phyloP scores from a whole-genome alignment of 2,797 vertebrate genomes.

The Eleutherodactylus coqui region DNA sequence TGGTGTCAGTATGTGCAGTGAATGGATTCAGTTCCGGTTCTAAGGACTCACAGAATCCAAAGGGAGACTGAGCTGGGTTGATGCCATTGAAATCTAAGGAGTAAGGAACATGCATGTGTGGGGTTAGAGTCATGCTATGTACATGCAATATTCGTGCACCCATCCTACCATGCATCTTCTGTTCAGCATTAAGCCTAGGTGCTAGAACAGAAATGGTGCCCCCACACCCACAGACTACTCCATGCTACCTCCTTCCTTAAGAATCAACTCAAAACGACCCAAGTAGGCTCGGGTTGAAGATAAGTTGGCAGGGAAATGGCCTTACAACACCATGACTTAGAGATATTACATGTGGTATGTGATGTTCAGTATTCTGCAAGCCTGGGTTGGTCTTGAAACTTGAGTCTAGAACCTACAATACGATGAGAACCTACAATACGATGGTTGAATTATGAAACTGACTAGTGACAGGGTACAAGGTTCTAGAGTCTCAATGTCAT shows the following conservation, averaged over 20 bases:
- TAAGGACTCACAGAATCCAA: conserved; percentile 82
- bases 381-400: not conserved
- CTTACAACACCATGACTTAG: no score
- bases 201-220: not conserved
- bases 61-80: conserved; percentile 76
- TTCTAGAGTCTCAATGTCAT: no score
- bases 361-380: no score
- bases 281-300: no score
- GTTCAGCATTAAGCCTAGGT: not conserved
- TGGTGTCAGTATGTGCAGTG: conserved; percentile 78
- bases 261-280: no score
- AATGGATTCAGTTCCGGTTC: conserved; percentile 77
- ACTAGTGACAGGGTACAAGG: no score
- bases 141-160: conserved; percentile 10
- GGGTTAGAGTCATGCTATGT: conserved; percentile 18
- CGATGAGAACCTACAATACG: no score
- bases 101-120: not conserved
- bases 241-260: not conserved
- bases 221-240: not conserved
- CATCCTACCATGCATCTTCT: not conserved
- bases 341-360: no score
- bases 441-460: no score
- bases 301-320: no score
- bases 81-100: conserved; percentile 72
- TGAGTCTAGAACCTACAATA: not conserved